Base-by-base conservation (phyloP, 2,797 vertebrate genomes). In the Varecia variegata region DNA sequence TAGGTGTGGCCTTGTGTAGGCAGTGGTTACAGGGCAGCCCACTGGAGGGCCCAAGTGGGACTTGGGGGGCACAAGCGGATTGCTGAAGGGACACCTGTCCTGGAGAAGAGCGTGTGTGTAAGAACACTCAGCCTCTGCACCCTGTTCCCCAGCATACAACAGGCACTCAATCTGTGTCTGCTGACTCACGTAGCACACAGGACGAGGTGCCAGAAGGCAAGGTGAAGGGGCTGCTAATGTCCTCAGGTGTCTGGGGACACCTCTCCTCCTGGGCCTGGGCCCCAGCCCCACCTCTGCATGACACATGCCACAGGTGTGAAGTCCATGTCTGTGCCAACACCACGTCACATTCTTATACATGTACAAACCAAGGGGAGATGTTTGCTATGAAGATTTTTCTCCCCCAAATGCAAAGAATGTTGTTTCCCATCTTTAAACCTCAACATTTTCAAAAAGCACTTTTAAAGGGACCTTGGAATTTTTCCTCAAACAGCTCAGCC, bases 181-280 rank as follows among this genome's bases (percentile, higher is more conserved):
- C 1, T 10, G 25, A 11, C 21, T 40, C 45, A 52, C 7, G 32
- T 0, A 7, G 13, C 76, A n/a, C 56, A 4, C 1, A 0, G 65
- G 18, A 81, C 65, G 35, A 7, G 9, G 35, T 1, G 0, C 45
- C 23, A 0, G 77, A 35, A 54, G 82, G 86, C 30, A 45, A 52
- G 56, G 32, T 1, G 12, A 54, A 73, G 40, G 18, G 35, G 23
- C 7, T 7, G 54, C 18, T 0, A 0, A 2, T 1, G 0, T 30
- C 60, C 74, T 17, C 1, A 40, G 40, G 6, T 18, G 30, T 38
- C 43, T 17, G 27, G 0, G 18, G n/a, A 35, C 13, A 21, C n/a
- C 38, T 54, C 17, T 68, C n/a, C 11, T 23, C 62, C 73, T 8
- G 47, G 23, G 6, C 60, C 77, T 27, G 32, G 50, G n/a, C 32